Conservation (phyloP, 2,888 invertebrate species). For the Dryobota labecula region DNA sequence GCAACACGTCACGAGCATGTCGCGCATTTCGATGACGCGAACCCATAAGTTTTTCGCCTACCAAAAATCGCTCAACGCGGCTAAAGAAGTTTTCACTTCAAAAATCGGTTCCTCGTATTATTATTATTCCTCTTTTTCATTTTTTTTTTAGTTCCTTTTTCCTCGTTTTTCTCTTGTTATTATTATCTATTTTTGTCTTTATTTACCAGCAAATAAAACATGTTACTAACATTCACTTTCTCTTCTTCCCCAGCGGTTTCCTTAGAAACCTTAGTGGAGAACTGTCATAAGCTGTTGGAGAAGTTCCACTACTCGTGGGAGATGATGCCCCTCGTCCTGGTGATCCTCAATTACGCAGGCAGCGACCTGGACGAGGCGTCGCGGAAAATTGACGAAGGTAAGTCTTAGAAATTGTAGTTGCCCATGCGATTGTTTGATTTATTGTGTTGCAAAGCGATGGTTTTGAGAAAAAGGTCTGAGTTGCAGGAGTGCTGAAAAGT, state of each 20-base stretch:
- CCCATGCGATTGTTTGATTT: conserved; percentile 46
- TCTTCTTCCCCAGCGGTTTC: conserved; percentile 82
- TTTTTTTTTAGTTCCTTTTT: no score
- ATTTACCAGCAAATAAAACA: background rate
- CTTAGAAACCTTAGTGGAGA: conserved; percentile 91
- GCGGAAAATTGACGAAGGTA: conserved; percentile 94
- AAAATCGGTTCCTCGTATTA: no score
- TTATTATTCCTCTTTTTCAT: no score
- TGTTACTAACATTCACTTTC: conserved; percentile 1
- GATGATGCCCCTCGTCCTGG: conserved; percentile 95
- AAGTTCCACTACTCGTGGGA: conserved; percentile 95
- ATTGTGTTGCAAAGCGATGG: conserved; percentile 33
- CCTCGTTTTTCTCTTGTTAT: no score
- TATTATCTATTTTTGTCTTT: no score
- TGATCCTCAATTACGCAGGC: conserved; percentile 94
- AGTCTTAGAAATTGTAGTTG: conserved; percentile 31
- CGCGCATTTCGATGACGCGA: no score
- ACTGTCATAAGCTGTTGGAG: conserved; percentile 93
- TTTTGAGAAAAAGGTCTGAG: background rate
- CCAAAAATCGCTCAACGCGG: no score
- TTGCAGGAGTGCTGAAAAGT: background rate
- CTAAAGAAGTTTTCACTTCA: no score
- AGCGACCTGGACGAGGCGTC: conserved; percentile 94
- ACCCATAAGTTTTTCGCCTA: no score
- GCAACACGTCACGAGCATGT: no score